Evolutionary conservation across 2,113 vertebrate genomes (phyloP).

Genomic region (Mohoua ochrocephala): DNA sequence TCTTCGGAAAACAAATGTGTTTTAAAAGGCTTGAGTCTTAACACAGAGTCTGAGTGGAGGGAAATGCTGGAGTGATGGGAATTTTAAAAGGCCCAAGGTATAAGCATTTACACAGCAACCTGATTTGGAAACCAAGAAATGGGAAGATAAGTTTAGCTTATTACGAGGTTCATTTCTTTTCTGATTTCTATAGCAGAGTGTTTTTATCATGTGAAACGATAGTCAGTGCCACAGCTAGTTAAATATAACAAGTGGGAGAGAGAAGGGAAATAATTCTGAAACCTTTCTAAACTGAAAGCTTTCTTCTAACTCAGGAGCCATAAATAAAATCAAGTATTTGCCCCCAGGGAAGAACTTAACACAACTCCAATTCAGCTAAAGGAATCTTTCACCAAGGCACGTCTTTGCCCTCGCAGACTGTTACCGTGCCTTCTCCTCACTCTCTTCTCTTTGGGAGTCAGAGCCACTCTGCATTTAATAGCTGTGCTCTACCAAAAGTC

Average conservation of each 20-base stretch:
- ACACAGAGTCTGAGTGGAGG: neutral
- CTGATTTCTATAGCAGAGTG: neutral
- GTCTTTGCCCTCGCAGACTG: neutral
- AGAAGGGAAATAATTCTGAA: neutral
- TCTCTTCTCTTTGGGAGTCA: neutral
- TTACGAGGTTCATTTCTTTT: neutral
- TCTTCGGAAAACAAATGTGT: neutral
- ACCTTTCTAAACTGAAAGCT: neutral
- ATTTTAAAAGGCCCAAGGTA: neutral
- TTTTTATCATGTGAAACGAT: neutral
- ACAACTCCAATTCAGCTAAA: neutral
- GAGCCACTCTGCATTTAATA: neutral
- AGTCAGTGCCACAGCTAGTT: slow-evolving; percentile 1
- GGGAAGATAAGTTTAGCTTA: neutral
- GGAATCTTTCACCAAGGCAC: neutral
- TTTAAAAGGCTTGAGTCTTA: neutral
- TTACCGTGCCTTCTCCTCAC: neutral
- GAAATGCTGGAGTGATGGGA: neutral
- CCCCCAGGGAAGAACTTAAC: neutral
- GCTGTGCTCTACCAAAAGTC: neutral
- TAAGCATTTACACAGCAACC: neutral
- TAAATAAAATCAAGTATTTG: slow-evolving; percentile 47
- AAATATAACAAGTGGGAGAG: neutral
- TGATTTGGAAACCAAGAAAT: neutral
- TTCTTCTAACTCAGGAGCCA: neutral